Percentiles rank a stretch among this genome's conserved stretches.
phyloP scores from a whole-genome alignment of 2,113 vertebrate species.

The Leptobrachium ailaonicum region DNA sequence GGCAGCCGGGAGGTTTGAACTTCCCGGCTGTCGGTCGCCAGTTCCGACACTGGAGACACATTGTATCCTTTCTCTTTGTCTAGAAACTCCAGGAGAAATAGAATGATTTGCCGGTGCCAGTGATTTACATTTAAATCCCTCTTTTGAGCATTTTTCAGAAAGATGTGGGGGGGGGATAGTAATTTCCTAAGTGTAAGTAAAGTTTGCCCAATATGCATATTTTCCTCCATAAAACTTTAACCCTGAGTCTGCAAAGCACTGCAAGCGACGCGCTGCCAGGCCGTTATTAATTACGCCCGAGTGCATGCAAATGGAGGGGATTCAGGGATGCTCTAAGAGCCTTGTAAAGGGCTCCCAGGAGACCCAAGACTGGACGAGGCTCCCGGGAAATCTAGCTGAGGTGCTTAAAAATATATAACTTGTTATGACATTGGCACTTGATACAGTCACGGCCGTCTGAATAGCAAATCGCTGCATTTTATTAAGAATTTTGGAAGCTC shows the following conservation, averaged over 20 bases:
- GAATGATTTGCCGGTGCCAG: too few species aligned
- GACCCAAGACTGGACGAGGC: too few species aligned
- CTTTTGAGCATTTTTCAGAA: constrained; percentile 8
- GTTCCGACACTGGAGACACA: too few species aligned
- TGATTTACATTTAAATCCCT: constrained; percentile 8
- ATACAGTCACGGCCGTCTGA: too few species aligned
- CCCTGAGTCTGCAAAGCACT: constrained; percentile 25
- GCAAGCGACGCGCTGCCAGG: constrained; percentile 25
- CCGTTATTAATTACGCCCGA: constrained; percentile 26
- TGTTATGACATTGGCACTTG: too few species aligned
- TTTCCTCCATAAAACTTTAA: constrained; percentile 26
- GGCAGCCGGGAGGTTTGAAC: too few species aligned
- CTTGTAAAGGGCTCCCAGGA: constrained; percentile 22
- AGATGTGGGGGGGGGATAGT: not conserved
- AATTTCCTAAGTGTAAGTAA: not conserved
- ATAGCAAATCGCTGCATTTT: too few species aligned
- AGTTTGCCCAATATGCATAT: constrained; percentile 20
- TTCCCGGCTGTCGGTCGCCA: too few species aligned
- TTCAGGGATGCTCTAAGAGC: not conserved
- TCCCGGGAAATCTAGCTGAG: not conserved
- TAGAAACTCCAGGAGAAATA: too few species aligned
- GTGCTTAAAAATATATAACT: too few species aligned
- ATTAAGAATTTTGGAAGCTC: too few species aligned
- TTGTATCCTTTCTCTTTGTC: too few species aligned
- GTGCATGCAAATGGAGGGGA: constrained; percentile 27